phyloP scores from a whole-genome alignment of 2,113 vertebrate species.

The Mesoclemmys tuberculata region DNA sequence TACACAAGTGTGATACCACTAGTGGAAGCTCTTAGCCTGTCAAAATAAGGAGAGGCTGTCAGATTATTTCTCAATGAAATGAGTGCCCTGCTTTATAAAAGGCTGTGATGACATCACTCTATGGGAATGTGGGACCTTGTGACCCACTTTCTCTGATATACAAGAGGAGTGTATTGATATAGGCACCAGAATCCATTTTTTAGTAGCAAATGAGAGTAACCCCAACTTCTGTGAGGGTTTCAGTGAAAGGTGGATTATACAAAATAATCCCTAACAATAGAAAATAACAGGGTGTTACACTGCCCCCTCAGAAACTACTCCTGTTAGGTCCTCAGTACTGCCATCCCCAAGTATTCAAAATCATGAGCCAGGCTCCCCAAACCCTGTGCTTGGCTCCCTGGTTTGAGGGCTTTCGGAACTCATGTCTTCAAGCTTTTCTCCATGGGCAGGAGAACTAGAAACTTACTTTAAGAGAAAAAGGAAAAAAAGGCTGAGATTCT shows the following conservation, averaged over 20 bases:
- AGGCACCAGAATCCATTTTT: background rate
- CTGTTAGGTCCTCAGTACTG: background rate
- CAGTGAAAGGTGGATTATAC: background rate
- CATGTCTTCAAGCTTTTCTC: background rate
- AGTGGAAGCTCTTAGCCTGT: background rate
- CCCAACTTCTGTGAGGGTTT: background rate
- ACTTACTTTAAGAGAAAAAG: background rate
- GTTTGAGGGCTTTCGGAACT: background rate
- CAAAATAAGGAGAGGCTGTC: background rate
- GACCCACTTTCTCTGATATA: background rate
- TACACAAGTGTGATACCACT: background rate
- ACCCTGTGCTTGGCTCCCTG: background rate
- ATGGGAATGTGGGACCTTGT: accelerated
- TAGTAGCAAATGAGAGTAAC: background rate
- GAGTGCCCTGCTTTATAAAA: background rate
- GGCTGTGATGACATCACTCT: background rate
- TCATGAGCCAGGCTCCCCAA: background rate
- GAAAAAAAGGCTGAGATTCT: background rate
- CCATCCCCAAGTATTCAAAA: background rate
- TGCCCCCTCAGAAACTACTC: accelerated
- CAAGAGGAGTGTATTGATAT: background rate
- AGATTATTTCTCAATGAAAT: background rate
- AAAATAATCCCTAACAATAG: background rate
- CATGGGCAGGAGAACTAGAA: accelerated
- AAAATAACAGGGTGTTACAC: background rate